Evolutionary conservation across 2,113 vertebrate genomes (phyloP).

Genomic region (Ptilorrhoa leucosticta): DNA sequence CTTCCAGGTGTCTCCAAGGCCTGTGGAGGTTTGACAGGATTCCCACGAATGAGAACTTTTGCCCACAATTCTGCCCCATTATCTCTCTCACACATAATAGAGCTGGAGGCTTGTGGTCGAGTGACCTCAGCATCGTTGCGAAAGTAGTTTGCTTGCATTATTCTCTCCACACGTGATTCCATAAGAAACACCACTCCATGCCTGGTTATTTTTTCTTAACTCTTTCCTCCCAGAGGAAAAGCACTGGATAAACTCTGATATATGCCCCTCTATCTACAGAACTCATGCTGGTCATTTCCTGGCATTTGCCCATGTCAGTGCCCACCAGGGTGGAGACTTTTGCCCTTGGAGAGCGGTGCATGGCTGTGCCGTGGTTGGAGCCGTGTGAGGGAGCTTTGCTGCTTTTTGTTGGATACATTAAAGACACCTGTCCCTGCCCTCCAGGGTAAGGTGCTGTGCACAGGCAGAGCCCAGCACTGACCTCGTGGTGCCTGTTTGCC

Average conservation of each 20-base stretch:
- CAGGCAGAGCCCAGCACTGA: neutral
- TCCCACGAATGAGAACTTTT: neutral
- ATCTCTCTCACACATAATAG: neutral
- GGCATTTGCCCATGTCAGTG: neutral
- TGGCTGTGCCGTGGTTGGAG: accelerated
- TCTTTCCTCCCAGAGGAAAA: neutral
- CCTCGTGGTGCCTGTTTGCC: neutral
- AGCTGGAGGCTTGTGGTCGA: constrained; percentile 23
- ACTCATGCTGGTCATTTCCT: neutral
- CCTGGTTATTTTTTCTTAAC: neutral
- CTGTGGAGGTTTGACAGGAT: constrained; percentile 12
- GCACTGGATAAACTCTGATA: neutral
- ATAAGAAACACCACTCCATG: neutral
- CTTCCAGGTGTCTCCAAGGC: constrained; percentile 24
- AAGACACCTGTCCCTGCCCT: neutral
- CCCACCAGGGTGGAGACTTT: neutral
- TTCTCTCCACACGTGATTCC: constrained; percentile 41
- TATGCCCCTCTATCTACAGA: neutral
- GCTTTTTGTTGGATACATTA: neutral
- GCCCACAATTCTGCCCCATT: neutral
- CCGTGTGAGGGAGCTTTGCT: neutral
- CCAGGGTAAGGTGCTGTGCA: neutral
- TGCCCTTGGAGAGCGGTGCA: neutral
- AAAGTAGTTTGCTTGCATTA: constrained; percentile 56
- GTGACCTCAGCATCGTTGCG: constrained; percentile 33